Conservation (phyloP, 2,888 invertebrate genomes). For the Scrobipalpa atriplicella region DNA sequence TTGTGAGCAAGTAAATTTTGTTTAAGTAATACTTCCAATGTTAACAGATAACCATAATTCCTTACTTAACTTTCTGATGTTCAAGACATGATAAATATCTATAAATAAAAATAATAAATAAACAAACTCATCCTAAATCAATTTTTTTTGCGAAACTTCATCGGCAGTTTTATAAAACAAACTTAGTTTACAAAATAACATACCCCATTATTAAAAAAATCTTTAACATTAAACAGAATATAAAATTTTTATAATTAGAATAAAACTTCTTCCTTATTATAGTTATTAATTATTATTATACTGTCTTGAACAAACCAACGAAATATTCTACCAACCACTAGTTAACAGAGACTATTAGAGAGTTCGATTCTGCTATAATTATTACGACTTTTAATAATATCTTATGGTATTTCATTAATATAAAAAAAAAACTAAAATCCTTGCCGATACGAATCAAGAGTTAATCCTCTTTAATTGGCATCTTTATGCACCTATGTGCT, state of each 20-base stretch:
- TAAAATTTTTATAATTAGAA: too few species aligned
- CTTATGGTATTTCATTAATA: slow-evolving; percentile 8
- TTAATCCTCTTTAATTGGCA: neutral
- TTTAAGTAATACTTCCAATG: too few species aligned
- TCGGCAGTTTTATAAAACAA: too few species aligned
- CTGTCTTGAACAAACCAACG: slow-evolving; percentile 4
- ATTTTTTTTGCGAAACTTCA: too few species aligned
- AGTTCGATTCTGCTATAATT: slow-evolving; percentile 9
- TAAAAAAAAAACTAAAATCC: neutral
- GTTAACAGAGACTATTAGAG: slow-evolving; percentile 11
- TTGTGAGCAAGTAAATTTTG: slow-evolving; percentile 47
- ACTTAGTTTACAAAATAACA: too few species aligned
- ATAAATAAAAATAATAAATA: neutral
- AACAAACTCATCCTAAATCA: neutral
- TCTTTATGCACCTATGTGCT: neutral
- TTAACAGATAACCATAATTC: slow-evolving; percentile 1
- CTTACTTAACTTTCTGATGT: neutral
- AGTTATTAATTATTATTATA: neutral
- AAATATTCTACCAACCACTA: neutral
- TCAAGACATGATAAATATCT: neutral
- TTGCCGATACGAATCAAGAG: neutral
- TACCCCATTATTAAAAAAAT: too few species aligned
- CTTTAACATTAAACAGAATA: too few species aligned
- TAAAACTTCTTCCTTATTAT: neutral
- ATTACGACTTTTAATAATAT: slow-evolving; percentile 7